A percentile compares a stretch with the other conserved stretches of the same genome.
phyloP scores from a whole-genome alignment of 2,113 vertebrate genomes.

The Embiotoca jacksoni region DNA sequence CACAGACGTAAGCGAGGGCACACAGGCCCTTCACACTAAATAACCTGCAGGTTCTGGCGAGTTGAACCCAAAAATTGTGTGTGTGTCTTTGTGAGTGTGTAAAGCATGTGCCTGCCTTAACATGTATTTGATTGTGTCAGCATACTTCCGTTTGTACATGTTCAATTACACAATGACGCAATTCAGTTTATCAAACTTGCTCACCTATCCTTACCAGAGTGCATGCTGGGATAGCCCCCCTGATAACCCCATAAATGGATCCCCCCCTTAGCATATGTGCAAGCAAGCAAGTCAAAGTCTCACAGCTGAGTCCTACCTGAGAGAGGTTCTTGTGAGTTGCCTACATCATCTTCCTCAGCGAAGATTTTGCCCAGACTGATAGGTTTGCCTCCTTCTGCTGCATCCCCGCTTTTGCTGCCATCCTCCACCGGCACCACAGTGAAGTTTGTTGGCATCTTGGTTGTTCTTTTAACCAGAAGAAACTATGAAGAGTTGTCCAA shows the following conservation, averaged over 20 bases:
- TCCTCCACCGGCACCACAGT: constrained; percentile 80
- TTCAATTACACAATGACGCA: constrained; percentile 13
- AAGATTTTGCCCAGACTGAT: constrained; percentile 63
- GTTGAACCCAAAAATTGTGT: constrained; percentile 16
- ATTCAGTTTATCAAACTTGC: constrained; percentile 1
- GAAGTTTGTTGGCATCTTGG: constrained; percentile 80
- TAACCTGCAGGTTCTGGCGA: constrained; percentile 52
- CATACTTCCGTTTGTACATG: not conserved
- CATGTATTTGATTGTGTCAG: constrained; percentile 43
- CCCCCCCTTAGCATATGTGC: not conserved
- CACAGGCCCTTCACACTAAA: not conserved
- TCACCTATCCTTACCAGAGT: not conserved
- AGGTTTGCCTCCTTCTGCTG: constrained; percentile 42
- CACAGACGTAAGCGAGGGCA: not conserved
- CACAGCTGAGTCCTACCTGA: constrained; percentile 51
- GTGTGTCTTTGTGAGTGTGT: not conserved
- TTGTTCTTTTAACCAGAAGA: constrained; percentile 9
- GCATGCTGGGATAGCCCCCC: constrained; percentile 4
- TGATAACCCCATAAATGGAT: not conserved
- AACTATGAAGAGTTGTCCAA: not conserved
- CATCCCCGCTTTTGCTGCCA: constrained; percentile 6
- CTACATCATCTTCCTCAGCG: constrained; percentile 12
- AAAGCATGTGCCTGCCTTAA: constrained; percentile 29
- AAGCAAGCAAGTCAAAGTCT: not conserved
- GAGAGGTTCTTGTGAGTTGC: constrained; percentile 28